Base-by-base conservation (phyloP, 2,888 invertebrate species). In the Erebia ligea region DNA sequence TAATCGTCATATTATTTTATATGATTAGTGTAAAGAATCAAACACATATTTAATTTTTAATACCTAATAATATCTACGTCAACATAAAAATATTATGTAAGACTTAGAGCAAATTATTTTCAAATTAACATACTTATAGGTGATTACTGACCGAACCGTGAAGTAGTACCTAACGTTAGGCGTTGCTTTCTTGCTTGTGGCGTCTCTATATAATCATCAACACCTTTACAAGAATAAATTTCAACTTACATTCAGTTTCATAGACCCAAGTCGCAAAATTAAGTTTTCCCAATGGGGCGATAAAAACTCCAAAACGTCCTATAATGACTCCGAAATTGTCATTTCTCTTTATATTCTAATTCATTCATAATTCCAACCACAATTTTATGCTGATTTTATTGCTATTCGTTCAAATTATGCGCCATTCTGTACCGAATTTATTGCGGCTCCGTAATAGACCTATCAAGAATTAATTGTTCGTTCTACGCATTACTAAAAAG, bases 381-480 rank as follows among this genome's bases (percentile, higher is more conserved):
- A 61, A 58, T 71, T 72, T 72, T 67, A 67, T 72, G 69, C 52
- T 67, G 69, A 72, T 72, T 69, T 69, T 69, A 72, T 69, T 58
- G 63, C 67, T 67, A 52, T 67, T 71, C 68, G 63, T 50, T 68
- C 68, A 71, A 73, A 71, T 70, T 70, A 63, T 69, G 64, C 63
- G 63, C 62, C 62, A 69, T 67, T 69, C 67, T 63, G 57, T 56
- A 58, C 19, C 45, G 65, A 62, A 52, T 58, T 72, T 69, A 62
- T 71, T 62, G 48, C 63, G 58, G 68, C 50, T 71, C 66, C 68
- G 64, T 71, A 68, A 71, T 69, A 62, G 63, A 70, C 57, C 67
- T 71, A 73, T 71, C 71, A 68, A 65, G 66, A 70, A 69, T 61
- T 58, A 72, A 70, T 74, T 69, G 68, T 69, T 71, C 68, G 58